A percentile compares a stretch with the other conserved stretches of the same genome.
Conservation (phyloP, 1,140 invertebrate genomes). For the Nomia melanderi region DNA sequence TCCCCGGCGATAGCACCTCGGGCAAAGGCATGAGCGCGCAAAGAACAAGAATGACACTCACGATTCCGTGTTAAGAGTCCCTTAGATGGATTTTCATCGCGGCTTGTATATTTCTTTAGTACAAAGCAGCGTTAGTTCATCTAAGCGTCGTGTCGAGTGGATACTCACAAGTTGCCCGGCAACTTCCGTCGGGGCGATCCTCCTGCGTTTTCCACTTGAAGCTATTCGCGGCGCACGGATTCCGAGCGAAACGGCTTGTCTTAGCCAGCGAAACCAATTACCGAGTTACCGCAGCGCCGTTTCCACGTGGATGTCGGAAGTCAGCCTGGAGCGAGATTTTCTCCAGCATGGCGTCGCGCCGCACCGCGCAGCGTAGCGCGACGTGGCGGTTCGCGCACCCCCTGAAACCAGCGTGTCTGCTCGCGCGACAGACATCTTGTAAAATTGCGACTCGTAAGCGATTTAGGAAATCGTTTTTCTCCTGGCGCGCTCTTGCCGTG, state of each 20-base stretch:
- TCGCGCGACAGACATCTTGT: not conserved
- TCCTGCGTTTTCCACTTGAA: not conserved
- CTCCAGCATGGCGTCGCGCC: not conserved
- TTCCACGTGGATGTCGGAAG: not conserved
- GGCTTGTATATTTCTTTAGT: not conserved
- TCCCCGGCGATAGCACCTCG: not conserved
- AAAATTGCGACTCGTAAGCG: not conserved
- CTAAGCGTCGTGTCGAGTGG: conserved; percentile 19
- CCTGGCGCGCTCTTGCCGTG: not conserved
- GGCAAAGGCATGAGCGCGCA: not conserved
- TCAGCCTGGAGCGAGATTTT: conserved; percentile 11
- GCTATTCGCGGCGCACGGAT: conserved; percentile 32
- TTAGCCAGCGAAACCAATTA: conserved; percentile 60
- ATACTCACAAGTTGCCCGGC: conserved; percentile 54
- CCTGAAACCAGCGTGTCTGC: not conserved
- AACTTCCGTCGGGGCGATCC: conserved; percentile 35
- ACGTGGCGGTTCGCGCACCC: not conserved
- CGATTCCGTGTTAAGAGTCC: not conserved
- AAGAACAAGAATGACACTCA: not conserved
- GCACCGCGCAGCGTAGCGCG: not conserved
- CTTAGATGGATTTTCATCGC: conserved; percentile 16
- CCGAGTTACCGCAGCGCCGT: not conserved
- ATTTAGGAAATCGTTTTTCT: not conserved
- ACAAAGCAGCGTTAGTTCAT: conserved; percentile 21
- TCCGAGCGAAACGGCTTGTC: conserved; percentile 40